Evolutionary conservation across 2,797 vertebrate species (phyloP).

Genomic region (Nothura maculosa): DNA sequence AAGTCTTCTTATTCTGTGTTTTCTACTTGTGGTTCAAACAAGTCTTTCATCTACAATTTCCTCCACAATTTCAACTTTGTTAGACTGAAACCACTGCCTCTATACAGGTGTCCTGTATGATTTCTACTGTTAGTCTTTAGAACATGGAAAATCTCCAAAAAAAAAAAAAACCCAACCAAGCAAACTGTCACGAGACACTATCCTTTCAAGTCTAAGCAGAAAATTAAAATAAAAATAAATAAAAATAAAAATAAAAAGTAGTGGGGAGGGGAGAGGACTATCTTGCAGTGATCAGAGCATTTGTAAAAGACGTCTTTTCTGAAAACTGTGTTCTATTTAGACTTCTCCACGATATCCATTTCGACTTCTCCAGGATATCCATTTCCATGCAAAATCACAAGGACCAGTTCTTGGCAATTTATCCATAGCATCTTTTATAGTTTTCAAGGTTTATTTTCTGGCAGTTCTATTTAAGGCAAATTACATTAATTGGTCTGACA

Average conservation of each 20-base stretch:
- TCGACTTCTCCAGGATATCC: not conserved
- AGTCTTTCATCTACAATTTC: not conserved
- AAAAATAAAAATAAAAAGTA: not conserved
- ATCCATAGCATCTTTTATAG: not conserved
- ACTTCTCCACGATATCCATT: not conserved
- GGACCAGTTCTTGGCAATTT: fast-evolving
- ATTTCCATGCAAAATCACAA: not conserved
- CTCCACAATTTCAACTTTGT: not conserved
- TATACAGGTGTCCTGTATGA: not conserved
- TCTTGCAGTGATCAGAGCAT: not conserved
- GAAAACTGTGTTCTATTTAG: not conserved
- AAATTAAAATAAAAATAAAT: not conserved
- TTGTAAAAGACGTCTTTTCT: not conserved
- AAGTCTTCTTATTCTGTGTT: not conserved
- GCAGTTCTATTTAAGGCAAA: not conserved
- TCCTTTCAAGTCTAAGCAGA: not conserved
- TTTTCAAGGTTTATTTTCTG: not conserved
- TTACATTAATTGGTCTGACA: not conserved
- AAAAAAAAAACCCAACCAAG: too few relatives aligned
- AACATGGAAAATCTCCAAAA: not conserved
- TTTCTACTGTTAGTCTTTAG: not conserved
- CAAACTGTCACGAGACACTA: not conserved
- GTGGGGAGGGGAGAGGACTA: not conserved
- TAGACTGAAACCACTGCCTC: not conserved
- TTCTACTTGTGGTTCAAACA: not conserved